A percentile compares a stretch with the other conserved stretches of the same genome.
Evolutionary conservation across 2,888 invertebrate genomes (phyloP).

Genomic region (Caenorhabditis panamensis): DNA sequence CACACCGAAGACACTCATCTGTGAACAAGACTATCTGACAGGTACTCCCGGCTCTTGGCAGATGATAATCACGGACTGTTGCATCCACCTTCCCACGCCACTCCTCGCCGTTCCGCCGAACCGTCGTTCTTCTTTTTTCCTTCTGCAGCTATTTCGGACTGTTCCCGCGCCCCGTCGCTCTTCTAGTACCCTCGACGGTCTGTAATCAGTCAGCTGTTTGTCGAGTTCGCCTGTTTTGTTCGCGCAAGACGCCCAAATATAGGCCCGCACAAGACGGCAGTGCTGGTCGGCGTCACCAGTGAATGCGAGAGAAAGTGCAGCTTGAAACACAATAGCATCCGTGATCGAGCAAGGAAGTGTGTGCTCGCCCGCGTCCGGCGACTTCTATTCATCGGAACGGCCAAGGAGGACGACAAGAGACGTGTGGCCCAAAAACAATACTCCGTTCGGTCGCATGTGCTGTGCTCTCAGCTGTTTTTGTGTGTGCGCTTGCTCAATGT

Average conservation of each 20-base stretch:
- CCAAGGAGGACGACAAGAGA: conserved; percentile 14
- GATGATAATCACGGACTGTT: conserved; percentile 15
- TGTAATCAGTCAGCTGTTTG: conserved; percentile 57
- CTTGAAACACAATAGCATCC: conserved; percentile 63
- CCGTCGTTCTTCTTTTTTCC: not conserved
- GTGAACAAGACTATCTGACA: conserved; percentile 53
- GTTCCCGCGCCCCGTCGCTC: conserved; percentile 8
- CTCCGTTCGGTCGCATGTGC: conserved; percentile 26
- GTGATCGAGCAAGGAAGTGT: conserved; percentile 57
- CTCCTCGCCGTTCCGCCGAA: conserved; percentile 2
- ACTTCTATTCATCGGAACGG: conserved; percentile 46
- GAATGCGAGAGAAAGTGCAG: conserved; percentile 55
- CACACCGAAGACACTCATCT: conserved; percentile 21
- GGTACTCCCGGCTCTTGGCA: conserved; percentile 9
- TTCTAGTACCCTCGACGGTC: conserved; percentile 40
- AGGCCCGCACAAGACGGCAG: conserved; percentile 23
- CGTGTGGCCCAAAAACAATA: conserved; percentile 59
- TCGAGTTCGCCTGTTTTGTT: conserved; percentile 41
- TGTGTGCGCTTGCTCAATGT: conserved; percentile 49
- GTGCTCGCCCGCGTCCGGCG: conserved; percentile 13
- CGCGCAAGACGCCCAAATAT: conserved; percentile 47
- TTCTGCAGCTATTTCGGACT: conserved; percentile 23
- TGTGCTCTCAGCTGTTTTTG: conserved; percentile 55
- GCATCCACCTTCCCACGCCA: conserved; percentile 44
- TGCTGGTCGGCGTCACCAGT: conserved; percentile 38